Evolutionary conservation across 2,113 vertebrate genomes (phyloP).

Genomic region (Bos javanicus): DNA sequence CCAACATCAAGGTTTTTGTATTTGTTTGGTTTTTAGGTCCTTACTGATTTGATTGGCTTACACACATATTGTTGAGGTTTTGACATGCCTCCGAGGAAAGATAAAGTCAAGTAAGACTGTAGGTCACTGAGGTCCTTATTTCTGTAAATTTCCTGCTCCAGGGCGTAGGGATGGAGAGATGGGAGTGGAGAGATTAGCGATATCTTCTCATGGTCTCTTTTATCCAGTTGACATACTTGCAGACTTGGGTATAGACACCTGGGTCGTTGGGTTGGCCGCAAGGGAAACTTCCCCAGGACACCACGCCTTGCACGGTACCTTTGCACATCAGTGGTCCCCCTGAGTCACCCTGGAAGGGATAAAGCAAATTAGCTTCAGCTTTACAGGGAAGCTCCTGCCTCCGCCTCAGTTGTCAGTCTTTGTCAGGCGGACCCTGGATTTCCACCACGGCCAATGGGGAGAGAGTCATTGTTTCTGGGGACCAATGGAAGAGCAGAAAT

Average conservation of each 20-base stretch:
- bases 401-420: rapidly evolving
- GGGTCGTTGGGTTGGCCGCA: slow-evolving; percentile 69
- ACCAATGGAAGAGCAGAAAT: neutral
- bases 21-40: neutral
- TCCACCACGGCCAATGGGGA: neutral
- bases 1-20: neutral
- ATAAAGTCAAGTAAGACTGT: neutral
- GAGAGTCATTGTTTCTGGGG: neutral
- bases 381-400: neutral
- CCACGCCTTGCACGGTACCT: slow-evolving; percentile 69
- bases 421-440: neutral
- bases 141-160: neutral
- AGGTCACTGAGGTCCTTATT: rapidly evolving
- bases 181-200: neutral
- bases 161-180: neutral
- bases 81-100: neutral
- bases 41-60: neutral
- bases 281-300: slow-evolving; percentile 74
- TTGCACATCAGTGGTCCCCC: slow-evolving; percentile 75
- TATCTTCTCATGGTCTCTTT: neutral
- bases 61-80: neutral
- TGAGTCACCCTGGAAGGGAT: slow-evolving; percentile 72
- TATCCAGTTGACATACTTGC: slow-evolving; percentile 67
- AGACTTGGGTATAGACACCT: slow-evolving; percentile 76
- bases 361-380: neutral